Conservation (phyloP, 2,113 vertebrate species). For the Colaptes auratus region DNA sequence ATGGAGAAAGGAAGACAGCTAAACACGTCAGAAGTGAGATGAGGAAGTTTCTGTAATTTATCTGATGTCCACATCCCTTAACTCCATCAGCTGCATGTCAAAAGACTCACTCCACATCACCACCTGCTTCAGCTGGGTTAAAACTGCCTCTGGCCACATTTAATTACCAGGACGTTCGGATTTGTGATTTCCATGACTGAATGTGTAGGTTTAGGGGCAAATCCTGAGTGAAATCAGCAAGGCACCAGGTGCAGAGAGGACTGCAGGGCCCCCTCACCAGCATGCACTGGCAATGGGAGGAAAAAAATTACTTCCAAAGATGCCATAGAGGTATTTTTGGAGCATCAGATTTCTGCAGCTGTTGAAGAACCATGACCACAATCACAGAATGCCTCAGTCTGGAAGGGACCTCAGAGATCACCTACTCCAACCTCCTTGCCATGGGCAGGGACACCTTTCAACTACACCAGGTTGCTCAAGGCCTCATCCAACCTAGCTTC, state of each 20-base stretch:
- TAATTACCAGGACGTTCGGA: slow-evolving; percentile 21
- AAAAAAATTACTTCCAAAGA: background rate
- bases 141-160: background rate
- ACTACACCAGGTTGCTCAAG: too few relatives aligned
- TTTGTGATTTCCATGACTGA: background rate
- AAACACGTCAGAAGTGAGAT: background rate
- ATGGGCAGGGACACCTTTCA: too few relatives aligned
- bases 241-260: background rate
- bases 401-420: too few relatives aligned
- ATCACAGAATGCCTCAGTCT: too few relatives aligned
- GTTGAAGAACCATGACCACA: background rate
- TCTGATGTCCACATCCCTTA: background rate
- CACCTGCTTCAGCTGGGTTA: background rate
- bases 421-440: too few relatives aligned
- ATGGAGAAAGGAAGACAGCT: background rate
- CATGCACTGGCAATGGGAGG: background rate
- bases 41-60: background rate
- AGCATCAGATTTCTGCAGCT: background rate
- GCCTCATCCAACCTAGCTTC: too few relatives aligned
- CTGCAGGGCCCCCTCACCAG: background rate
- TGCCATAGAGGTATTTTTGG: background rate
- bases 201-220: background rate
- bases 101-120: background rate
- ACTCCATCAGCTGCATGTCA: background rate
- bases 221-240: background rate